Conservation (phyloP, 2,113 vertebrate genomes). For the Malurus elegans region DNA sequence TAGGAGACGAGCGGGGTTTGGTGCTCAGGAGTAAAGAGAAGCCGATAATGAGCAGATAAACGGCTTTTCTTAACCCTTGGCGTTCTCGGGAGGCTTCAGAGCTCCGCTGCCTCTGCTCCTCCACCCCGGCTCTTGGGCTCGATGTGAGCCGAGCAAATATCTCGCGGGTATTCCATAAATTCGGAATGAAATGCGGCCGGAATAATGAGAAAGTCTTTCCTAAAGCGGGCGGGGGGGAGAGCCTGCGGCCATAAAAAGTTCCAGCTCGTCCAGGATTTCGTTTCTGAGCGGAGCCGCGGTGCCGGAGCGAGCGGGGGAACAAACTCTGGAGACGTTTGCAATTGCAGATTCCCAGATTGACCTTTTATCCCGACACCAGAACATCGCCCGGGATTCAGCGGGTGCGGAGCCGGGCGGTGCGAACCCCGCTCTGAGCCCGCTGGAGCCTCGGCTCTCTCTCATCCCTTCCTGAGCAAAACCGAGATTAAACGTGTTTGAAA, state of each 20-base stretch:
- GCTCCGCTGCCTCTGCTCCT: neutral
- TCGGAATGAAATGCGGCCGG: neutral
- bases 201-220: neutral
- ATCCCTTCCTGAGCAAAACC: neutral
- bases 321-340: neutral
- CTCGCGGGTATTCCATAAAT: neutral
- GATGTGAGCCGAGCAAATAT: neutral
- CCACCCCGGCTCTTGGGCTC: neutral
- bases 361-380: neutral
- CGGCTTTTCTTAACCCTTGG: slow-evolving; percentile 42
- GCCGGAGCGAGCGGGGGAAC: neutral
- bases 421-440: neutral
- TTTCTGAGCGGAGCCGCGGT: neutral
- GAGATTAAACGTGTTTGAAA: neutral
- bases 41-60: slow-evolving; percentile 5
- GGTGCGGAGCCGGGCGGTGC: neutral
- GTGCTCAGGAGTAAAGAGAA: neutral
- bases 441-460: neutral
- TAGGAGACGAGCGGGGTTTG: neutral
- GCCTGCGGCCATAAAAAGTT: neutral
- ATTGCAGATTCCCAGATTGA: neutral
- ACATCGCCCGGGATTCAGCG: neutral
- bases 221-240: neutral
- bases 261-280: neutral
- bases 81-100: neutral